Evolutionary conservation across 92 coral and sea anemone species (phyloP), one percentile per base, ranked within the genome.

Genomic region (Ricordea florida): DNA sequence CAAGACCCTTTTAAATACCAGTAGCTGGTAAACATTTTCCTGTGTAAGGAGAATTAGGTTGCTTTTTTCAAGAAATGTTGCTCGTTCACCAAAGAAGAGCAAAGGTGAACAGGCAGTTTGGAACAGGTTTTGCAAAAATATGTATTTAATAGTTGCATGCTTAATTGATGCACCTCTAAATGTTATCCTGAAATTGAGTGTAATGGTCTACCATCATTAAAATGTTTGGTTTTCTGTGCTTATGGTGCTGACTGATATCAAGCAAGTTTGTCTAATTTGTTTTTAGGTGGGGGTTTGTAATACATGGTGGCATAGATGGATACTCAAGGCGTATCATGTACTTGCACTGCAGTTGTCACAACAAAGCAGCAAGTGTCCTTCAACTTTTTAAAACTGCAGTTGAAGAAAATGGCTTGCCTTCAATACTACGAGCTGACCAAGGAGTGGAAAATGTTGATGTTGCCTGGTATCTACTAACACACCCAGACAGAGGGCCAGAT

Each of bases 391-490:
- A 32, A 4, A 55, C 62, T 20, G 90, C 90, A 5, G 90, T 89
- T 2, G 77, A 46, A 61, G 25, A 9, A 3, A 79, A 32, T 80
- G 87, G 90, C 0, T 52, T 89, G 22, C 88, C 94, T 4, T 85
- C 90, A 0, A 26, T 82, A 15, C 87, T 84, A 10, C 48, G 94
- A 16, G 81, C 50, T 1, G 94, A 89, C 69, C 57, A 63, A 35
- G 94, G 88, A 13, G 69, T 32, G 4, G 94, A 89, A 42, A 89
- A 89, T 56, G 78, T 70, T 13, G 89, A 83, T 38, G 71, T 85
- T 7, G 80, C 84, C 16, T 52, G 63, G 78, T 73, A 5, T 44
- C 67, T 84, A 74, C 41, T 84, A 2, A 15, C 73, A 0, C 89
- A 84, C 31, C 89, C 89, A 14, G 3, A 17, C 3, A 38, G 89